Evolutionary conservation across 2,113 vertebrate species (phyloP).

Genomic region (Egretta garzetta): DNA sequence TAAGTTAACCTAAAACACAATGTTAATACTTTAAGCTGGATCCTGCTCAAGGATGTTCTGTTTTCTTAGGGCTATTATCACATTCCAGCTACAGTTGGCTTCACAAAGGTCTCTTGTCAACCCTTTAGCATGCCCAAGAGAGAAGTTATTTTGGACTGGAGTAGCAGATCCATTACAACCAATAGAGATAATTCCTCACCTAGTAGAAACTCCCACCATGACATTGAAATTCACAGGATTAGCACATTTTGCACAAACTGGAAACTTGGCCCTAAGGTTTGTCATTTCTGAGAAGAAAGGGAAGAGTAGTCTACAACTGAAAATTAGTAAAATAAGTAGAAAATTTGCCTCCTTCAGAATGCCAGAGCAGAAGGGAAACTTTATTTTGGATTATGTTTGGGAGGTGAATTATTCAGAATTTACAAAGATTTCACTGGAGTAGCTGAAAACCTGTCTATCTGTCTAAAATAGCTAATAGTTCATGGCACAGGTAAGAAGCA

Average conservation of each 20-base stretch:
- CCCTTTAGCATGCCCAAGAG: too few species aligned
- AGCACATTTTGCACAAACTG: background rate
- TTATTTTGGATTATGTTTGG: background rate
- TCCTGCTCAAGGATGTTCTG: too few species aligned
- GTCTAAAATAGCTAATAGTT: background rate
- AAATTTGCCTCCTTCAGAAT: background rate
- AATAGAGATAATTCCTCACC: background rate
- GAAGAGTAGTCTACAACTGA: background rate
- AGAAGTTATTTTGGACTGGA: background rate
- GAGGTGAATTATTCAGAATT: background rate
- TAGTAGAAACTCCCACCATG: background rate
- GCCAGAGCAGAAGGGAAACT: background rate
- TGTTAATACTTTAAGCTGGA: too few species aligned
- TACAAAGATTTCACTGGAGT: background rate
- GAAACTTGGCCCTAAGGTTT: background rate
- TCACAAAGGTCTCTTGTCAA: too few species aligned
- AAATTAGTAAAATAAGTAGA: background rate
- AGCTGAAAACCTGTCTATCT: background rate
- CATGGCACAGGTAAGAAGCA: background rate
- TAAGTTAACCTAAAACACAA: too few species aligned
- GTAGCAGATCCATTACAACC: background rate
- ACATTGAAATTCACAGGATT: background rate
- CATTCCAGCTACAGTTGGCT: too few species aligned
- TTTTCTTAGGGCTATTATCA: too few species aligned
- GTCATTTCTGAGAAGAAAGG: background rate